Evolutionary conservation across 2,797 vertebrate species (phyloP), one percentile per base, ranked within the genome.

Genomic region (Melanotaenia parkinsoni): DNA sequence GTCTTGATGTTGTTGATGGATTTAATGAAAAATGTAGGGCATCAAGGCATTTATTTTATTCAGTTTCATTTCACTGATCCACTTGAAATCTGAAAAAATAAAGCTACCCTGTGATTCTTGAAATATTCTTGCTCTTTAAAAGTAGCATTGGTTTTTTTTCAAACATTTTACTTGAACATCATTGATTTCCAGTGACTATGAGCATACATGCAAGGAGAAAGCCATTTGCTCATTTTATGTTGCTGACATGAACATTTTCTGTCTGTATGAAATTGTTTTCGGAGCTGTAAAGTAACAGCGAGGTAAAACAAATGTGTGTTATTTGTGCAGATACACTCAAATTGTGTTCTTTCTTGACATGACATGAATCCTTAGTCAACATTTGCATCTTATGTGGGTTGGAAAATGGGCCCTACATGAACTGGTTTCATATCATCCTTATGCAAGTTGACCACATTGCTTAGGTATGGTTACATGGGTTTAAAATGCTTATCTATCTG

Each of bases 81-180:
- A 76, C 60, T 85, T 81, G 60, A 80, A 83, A 24, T 79, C 35
- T 56, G 30, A 68, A 69, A 50, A 22, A 14, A 45, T 64, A 69
- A 80, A 82, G 77, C 76, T 74, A 81, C 53, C 75, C 78, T 86
- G 83, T 70, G 61, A 72, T 66, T 73, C 82, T 88, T 85, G 75
- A 87, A 84, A 73, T 6, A 20, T 74, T 59, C 58, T 70, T 64
- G 4, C 4, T 58, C 16, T 43, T 13, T n/a, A 16, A 12, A 13
- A 32, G 13, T 56, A 24, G 32, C 38, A 13, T 66, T 51, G 4
- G 28, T 35, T 14, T 38, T 7, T 7, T 8, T 30, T 22, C 13
- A 70, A 37, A 1, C 3, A 18, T 83, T 84, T 77, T 69, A 74
- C 76, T 78, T 88, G 70, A 81, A 69, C 59, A 6, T 50, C 5